These are phyloP conservation scores for Chironomus tepperi DNA, from an alignment of 1,140 invertebrate species.

Conservation along the genomic window DNA sequence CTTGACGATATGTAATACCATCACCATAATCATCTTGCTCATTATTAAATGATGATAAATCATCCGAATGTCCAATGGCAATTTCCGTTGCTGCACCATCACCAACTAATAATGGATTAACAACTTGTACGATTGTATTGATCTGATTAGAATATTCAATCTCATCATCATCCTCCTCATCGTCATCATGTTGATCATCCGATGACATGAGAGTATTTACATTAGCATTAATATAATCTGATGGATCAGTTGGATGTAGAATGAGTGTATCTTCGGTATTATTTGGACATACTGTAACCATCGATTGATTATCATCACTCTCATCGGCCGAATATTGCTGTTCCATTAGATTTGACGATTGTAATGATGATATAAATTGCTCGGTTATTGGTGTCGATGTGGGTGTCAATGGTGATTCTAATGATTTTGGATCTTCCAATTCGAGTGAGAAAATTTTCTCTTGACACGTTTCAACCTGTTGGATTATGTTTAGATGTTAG, in stretches of 20 bases:
- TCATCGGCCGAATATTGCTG: background rate
- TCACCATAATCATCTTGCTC: conserved; percentile 27
- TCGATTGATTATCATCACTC: conserved; percentile 16
- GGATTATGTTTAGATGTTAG: conserved; percentile 27
- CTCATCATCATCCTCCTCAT: background rate
- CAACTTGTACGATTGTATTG: conserved; percentile 38
- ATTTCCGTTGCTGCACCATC: conserved; percentile 36
- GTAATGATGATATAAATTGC: background rate
- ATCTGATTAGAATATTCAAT: conserved; percentile 4
- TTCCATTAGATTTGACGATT: background rate
- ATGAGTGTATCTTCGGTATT: background rate
- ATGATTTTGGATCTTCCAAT: conserved; percentile 42
- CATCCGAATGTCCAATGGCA: conserved; percentile 31
- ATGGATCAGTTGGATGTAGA: background rate
- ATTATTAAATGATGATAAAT: conserved; percentile 31
- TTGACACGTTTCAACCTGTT: conserved; percentile 74
- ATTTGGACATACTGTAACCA: background rate
- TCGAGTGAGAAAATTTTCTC: conserved; percentile 83
- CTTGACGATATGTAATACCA: conserved; percentile 27
- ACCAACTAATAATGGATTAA: conserved; percentile 38
- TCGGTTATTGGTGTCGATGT: background rate
- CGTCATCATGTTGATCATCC: background rate
- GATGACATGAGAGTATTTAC: background rate
- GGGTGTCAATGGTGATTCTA: conserved; percentile 4
- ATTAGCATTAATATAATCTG: conserved; percentile 12